Evolutionary conservation across 1,140 invertebrate species (phyloP).

Genomic region (Aporrectodea caliginosa): DNA sequence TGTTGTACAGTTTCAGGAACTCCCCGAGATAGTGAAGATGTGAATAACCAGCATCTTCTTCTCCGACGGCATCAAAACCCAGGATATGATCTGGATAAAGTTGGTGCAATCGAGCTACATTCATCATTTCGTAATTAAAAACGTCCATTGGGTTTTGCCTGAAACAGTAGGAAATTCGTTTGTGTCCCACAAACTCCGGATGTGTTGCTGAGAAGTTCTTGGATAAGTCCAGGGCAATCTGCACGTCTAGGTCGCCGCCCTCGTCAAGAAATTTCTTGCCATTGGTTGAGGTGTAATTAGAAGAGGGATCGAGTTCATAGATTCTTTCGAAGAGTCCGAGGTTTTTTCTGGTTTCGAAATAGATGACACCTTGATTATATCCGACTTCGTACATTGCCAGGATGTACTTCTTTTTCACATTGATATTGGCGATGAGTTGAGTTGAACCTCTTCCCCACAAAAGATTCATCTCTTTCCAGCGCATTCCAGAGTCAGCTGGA

Average conservation of each 20-base stretch:
- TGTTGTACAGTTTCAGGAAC: slow-evolving; percentile 16
- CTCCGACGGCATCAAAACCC: slow-evolving; percentile 39
- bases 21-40: slow-evolving; percentile 38
- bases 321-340: slow-evolving; percentile 26
- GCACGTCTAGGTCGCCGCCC: slow-evolving; percentile 31
- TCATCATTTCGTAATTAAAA: slow-evolving; percentile 14
- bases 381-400: slow-evolving; percentile 36
- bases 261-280: slow-evolving; percentile 37
- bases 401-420: slow-evolving; percentile 33
- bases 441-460: slow-evolving; percentile 19
- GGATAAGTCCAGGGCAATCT: slow-evolving; percentile 15
- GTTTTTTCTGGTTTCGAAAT: slow-evolving; percentile 35
- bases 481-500: slow-evolving; percentile 15
- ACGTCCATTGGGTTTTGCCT: not conserved
- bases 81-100: slow-evolving; percentile 39
- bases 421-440: slow-evolving; percentile 26
- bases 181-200: slow-evolving; percentile 38
- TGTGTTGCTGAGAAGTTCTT: slow-evolving; percentile 21
- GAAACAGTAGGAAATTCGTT: slow-evolving; percentile 31
- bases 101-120: slow-evolving; percentile 25
- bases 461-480: slow-evolving; percentile 23
- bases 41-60: slow-evolving; percentile 43
- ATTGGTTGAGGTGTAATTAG: not conserved
- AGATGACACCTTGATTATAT: slow-evolving; percentile 38
- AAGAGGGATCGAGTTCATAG: slow-evolving; percentile 33